Conservation (phyloP, 2,113 vertebrate genomes). For the Okapia johnstoni region DNA sequence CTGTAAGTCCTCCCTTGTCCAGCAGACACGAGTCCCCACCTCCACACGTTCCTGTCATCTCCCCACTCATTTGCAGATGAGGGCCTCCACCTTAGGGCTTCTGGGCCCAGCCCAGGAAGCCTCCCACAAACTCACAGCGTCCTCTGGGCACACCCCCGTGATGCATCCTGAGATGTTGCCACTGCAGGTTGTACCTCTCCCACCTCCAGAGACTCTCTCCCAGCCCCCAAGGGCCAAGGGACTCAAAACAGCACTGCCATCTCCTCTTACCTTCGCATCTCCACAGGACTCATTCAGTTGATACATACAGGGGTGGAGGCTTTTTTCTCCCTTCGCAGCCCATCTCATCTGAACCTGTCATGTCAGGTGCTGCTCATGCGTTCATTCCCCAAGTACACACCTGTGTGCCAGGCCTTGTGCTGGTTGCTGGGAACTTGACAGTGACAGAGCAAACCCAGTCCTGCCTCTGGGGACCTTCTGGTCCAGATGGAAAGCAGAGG, state of each 20-base stretch:
- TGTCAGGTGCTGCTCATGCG: not conserved
- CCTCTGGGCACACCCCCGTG: not conserved
- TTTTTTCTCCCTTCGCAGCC: not conserved
- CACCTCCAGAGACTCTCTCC: not conserved
- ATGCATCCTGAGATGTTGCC: not conserved
- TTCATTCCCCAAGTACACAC: not conserved
- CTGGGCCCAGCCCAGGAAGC: not conserved
- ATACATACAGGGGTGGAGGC: accelerated
- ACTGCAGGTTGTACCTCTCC: not conserved
- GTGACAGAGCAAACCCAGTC: not conserved
- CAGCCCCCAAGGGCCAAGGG: not conserved
- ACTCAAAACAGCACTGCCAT: slow-evolving; percentile 46
- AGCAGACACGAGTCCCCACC: not conserved
- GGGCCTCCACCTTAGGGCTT: not conserved
- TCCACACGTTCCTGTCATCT: not conserved
- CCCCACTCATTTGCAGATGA: not conserved
- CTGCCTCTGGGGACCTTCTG: not conserved
- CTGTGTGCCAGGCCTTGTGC: not conserved
- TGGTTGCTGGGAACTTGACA: not conserved
- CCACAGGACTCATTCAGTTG: slow-evolving; percentile 58
- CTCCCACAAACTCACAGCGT: not conserved
- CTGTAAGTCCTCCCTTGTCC: not conserved
- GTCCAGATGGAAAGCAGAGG: not conserved
- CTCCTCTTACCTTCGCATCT: slow-evolving; percentile 46
- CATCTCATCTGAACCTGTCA: not conserved